Evolutionary conservation across 2,113 vertebrate genomes (phyloP).

Genomic region (Onychorhynchus coronatus): DNA sequence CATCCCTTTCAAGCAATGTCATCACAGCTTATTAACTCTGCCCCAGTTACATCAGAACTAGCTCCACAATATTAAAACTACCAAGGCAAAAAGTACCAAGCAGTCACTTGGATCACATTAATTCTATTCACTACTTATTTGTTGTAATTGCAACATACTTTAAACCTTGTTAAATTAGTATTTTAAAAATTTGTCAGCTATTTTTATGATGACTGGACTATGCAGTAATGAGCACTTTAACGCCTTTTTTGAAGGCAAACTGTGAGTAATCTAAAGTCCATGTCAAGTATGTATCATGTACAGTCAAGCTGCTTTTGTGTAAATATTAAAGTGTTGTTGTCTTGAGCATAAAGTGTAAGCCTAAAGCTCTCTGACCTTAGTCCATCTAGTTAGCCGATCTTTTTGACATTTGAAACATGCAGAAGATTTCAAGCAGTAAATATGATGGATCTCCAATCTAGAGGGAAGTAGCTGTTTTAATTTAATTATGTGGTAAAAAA

Average conservation of each 20-base stretch:
- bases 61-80: neutral
- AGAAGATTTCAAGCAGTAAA: neutral
- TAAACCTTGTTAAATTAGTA: neutral
- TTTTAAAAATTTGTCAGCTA: neutral
- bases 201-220: neutral
- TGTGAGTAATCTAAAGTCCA: neutral
- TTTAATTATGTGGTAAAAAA: neutral
- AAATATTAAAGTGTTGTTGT: neutral
- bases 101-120: neutral
- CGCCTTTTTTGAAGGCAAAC: neutral
- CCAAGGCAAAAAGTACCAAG: neutral
- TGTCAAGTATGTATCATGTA: neutral
- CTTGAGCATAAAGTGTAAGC: neutral
- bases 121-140: neutral
- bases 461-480: neutral
- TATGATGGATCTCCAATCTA: neutral
- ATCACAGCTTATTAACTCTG: neutral
- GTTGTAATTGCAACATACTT: neutral
- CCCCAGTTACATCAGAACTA: neutral
- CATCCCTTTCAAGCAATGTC: neutral
- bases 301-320: neutral
- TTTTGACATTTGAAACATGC: neutral
- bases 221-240: neutral
- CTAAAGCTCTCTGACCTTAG: neutral
- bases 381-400: neutral